Evolutionary conservation across 2,797 vertebrate species (phyloP).

Genomic region (Rhinogobio ventralis): DNA sequence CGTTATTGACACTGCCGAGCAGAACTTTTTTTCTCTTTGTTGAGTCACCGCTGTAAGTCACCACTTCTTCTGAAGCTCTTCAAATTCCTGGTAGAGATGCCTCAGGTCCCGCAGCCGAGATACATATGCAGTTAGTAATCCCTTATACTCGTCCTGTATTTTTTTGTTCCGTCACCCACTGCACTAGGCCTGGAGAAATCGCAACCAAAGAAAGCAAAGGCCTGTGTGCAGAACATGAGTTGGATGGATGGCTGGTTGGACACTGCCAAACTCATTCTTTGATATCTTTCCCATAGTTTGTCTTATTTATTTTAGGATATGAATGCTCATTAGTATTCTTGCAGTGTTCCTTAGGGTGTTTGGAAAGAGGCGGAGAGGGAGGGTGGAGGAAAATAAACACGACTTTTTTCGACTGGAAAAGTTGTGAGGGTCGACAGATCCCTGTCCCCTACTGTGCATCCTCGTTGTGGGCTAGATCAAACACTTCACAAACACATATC

Average conservation of each 20-base stretch:
- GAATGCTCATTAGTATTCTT: constrained; percentile 53
- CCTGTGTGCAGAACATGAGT: not conserved
- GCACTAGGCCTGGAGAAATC: constrained; percentile 4
- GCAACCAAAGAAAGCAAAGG: constrained; percentile 14
- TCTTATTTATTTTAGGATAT: constrained; percentile 53
- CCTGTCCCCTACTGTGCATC: constrained; percentile 54
- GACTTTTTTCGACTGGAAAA: constrained; percentile 29
- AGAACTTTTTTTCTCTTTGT: constrained; percentile 2
- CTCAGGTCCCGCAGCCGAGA: constrained; percentile 17
- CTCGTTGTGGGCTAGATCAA: constrained; percentile 57
- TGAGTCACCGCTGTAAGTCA: constrained; percentile 25
- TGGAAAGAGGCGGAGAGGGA: constrained; percentile 5
- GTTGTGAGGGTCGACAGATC: constrained; percentile 27
- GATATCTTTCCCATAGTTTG: constrained; percentile 20
- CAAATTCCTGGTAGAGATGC: constrained; percentile 28
- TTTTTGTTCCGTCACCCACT: constrained; percentile 1
- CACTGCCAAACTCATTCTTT: not conserved
- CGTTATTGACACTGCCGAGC: constrained; percentile 13
- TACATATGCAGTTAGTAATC: constrained; percentile 37
- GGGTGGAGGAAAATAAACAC: constrained; percentile 41
- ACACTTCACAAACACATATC: constrained; percentile 54
- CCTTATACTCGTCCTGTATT: not conserved
- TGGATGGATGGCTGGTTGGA: not conserved
- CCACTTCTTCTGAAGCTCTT: constrained; percentile 21
- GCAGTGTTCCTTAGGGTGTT: constrained; percentile 24